A percentile compares a stretch with the other conserved stretches of the same genome.
phyloP scores from a whole-genome alignment of 2,888 invertebrate genomes.

The Epinotia ramella region DNA sequence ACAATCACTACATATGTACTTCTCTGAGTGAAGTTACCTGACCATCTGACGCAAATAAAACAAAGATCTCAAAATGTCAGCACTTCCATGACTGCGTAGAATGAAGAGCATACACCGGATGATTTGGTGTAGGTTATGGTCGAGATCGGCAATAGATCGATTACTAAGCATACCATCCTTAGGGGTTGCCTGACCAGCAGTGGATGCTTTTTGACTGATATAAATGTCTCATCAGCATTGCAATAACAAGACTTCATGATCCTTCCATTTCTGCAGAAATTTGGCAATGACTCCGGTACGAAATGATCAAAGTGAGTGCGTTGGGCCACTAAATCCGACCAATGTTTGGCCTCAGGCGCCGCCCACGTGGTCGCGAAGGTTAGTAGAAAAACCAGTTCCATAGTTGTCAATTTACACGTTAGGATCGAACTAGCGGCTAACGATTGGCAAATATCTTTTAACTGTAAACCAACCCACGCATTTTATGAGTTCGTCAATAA shows the following conservation, averaged over 20 bases:
- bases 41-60: no score
- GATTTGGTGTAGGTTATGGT: background rate
- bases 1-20: no score
- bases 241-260: background rate
- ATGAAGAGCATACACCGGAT: no score
- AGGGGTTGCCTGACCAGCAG: no score
- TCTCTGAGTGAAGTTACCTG: no score
- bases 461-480: slow-evolving; percentile 36
- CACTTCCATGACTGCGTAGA: no score
- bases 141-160: background rate
- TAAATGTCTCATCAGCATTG: background rate
- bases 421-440: slow-evolving; percentile 21
- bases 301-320: slow-evolving; percentile 11
- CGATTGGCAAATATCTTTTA: slow-evolving; percentile 25
- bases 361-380: slow-evolving; percentile 62
- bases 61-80: no score
- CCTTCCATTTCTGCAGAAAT: background rate
- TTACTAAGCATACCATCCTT: no score
- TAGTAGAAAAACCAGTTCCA: slow-evolving; percentile 53
- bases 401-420: slow-evolving; percentile 41
- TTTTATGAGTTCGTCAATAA: slow-evolving; percentile 14
- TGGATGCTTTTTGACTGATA: background rate
- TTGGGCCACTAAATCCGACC: slow-evolving; percentile 20
- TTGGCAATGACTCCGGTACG: slow-evolving; percentile 5
- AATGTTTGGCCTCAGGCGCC: slow-evolving; percentile 50